phyloP scores from a whole-genome alignment of 2,888 invertebrate species.

The Drosophila helvetica region DNA sequence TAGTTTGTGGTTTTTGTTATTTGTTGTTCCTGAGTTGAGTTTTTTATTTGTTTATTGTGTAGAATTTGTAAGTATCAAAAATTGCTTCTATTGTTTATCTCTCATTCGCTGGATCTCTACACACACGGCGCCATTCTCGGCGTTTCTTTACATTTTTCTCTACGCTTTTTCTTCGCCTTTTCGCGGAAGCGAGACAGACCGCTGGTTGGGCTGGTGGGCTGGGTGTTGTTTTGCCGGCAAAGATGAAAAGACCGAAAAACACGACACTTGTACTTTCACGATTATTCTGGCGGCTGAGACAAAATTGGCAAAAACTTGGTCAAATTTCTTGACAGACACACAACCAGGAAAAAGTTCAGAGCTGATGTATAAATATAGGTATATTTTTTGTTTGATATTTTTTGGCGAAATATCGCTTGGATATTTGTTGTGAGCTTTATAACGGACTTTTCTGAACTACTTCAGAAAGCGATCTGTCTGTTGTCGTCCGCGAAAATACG shows the following conservation, averaged over 20 bases:
- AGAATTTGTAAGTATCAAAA: conserved; percentile 73
- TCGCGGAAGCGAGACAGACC: conserved; percentile 29
- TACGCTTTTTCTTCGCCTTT: background rate
- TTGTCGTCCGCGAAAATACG: too few species aligned
- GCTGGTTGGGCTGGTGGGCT: conserved; percentile 2
- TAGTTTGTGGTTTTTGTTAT: background rate
- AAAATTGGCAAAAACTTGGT: conserved; percentile 16
- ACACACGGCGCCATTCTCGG: conserved; percentile 50
- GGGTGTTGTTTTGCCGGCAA: conserved; percentile 29
- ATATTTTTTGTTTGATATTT: conserved; percentile 8
- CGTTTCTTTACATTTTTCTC: conserved; percentile 46
- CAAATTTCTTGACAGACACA: conserved; percentile 11
- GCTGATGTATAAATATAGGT: conserved; percentile 67
- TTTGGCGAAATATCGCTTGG: conserved; percentile 13
- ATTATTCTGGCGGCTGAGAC: background rate
- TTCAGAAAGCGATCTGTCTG: too few species aligned
- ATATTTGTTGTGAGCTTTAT: conserved; percentile 16
- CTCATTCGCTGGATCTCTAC: conserved; percentile 19
- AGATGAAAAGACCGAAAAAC: conserved; percentile 9
- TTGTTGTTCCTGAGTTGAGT: conserved; percentile 66
- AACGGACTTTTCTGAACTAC: background rate
- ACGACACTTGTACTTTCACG: conserved; percentile 3
- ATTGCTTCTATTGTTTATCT: conserved; percentile 42
- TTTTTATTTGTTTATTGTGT: conserved; percentile 47
- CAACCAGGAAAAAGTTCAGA: conserved; percentile 82